Evolutionary conservation across 2,113 vertebrate species (phyloP).

Genomic region (Menidia beryllina): DNA sequence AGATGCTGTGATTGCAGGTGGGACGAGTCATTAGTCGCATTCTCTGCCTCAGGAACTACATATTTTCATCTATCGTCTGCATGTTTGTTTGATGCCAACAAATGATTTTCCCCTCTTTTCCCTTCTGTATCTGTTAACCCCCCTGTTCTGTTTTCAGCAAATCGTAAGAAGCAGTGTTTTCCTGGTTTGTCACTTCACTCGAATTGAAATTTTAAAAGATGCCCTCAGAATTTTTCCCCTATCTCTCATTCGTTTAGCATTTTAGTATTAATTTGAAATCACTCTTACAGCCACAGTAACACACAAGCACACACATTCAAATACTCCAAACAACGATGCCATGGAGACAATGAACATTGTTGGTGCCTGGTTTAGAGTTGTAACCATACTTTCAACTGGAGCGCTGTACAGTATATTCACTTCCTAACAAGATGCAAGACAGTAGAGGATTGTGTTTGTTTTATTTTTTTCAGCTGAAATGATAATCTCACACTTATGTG

Average conservation of each 20-base stretch:
- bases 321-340: conserved; percentile 6
- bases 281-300: background rate
- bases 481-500: background rate
- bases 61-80: no score
- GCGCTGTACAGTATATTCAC: conserved; percentile 6
- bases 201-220: conserved; percentile 57
- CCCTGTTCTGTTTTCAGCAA: no score
- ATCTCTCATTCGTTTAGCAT: conserved; percentile 13
- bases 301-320: background rate
- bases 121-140: no score
- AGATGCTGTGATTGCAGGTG: background rate
- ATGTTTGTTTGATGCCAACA: no score
- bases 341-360: conserved; percentile 13
- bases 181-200: conserved; percentile 40
- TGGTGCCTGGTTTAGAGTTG: conserved; percentile 14
- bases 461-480: conserved; percentile 9
- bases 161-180: no score
- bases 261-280: conserved; percentile 21
- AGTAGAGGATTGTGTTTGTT: background rate
- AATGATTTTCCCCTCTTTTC: no score
- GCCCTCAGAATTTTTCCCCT: conserved; percentile 27
- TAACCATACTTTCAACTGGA: conserved; percentile 37
- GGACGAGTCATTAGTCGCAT: conserved; percentile 5
- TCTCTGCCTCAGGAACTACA: background rate
- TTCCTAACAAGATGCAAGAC: conserved; percentile 28